Evolutionary conservation across 2,888 invertebrate species (phyloP).

Genomic region (Volucella bombylans): DNA sequence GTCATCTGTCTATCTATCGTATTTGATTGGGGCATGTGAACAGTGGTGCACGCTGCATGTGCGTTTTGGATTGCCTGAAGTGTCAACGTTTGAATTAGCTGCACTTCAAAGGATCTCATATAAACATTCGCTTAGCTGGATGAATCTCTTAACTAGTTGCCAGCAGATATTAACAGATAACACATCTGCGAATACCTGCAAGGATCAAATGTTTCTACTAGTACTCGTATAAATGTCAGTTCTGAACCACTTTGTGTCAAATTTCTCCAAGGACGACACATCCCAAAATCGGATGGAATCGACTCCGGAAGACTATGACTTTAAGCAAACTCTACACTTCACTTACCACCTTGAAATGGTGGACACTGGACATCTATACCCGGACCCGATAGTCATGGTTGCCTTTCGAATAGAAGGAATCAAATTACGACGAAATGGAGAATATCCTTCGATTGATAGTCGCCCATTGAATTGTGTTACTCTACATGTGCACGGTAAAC

Average conservation of each 20-base stretch:
- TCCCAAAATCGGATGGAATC: constrained; percentile 8
- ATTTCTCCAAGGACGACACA: constrained; percentile 3
- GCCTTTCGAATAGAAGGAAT: constrained; percentile 60
- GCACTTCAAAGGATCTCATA: too few relatives aligned
- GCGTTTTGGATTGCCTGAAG: background rate
- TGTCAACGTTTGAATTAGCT: too few relatives aligned
- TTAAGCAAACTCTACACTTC: constrained; percentile 29
- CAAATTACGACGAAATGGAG: constrained; percentile 68
- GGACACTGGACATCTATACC: constrained; percentile 10
- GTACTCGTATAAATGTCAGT: background rate
- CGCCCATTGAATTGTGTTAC: constrained; percentile 65
- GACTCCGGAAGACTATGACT: constrained; percentile 7
- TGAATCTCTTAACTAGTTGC: too few relatives aligned
- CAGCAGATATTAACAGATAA: too few relatives aligned
- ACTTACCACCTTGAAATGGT: constrained; percentile 51
- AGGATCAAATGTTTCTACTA: too few relatives aligned
- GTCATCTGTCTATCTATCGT: constrained; percentile 22
- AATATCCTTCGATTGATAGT: constrained; percentile 67
- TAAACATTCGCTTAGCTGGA: too few relatives aligned
- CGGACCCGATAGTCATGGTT: constrained; percentile 25
- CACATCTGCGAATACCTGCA: too few relatives aligned
- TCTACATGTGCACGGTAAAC: constrained; percentile 45
- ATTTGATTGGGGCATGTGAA: constrained; percentile 35
- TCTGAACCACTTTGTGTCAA: background rate
- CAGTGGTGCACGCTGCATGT: constrained; percentile 16